phyloP scores from a whole-genome alignment of 1,140 invertebrate species.

The Tetraneura akinire region DNA sequence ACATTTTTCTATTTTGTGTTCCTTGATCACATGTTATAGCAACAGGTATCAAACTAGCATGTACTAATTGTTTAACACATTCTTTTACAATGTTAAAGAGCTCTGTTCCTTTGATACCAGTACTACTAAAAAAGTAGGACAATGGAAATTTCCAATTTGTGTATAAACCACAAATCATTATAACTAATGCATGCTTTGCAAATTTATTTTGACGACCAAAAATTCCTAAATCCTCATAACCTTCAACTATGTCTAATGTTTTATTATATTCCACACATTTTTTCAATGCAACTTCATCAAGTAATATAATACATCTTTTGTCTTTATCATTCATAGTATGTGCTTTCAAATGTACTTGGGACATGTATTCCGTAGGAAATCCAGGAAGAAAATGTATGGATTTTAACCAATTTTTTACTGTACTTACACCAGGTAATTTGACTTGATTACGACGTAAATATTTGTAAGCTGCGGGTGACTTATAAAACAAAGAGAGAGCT shows the following conservation, averaged over 20 bases:
- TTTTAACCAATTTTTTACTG: not conserved
- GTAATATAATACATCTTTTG: too few relatives aligned
- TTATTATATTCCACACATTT: too few relatives aligned
- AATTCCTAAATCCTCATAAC: too few relatives aligned
- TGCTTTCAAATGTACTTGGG: not conserved
- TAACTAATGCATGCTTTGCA: not conserved
- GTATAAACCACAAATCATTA: too few relatives aligned
- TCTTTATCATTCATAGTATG: too few relatives aligned
- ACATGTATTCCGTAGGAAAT: not conserved
- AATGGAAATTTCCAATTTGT: too few relatives aligned
- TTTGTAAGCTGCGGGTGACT: not conserved
- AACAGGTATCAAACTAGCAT: not conserved
- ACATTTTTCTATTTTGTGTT: constrained; percentile 10
- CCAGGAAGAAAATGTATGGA: not conserved
- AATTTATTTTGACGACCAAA: too few relatives aligned
- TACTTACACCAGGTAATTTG: not conserved
- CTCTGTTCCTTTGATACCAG: not conserved
- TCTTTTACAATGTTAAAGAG: not conserved
- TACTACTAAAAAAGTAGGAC: too few relatives aligned
- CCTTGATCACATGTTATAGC: constrained; percentile 6
- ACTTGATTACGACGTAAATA: not conserved
- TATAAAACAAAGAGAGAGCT: too few relatives aligned
- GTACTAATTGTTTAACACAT: not conserved
- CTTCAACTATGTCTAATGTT: too few relatives aligned
- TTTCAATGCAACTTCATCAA: too few relatives aligned